Percentiles rank a stretch among this genome's conserved stretches.
phyloP scores from a whole-genome alignment of 2,888 invertebrate species.

The Lepidocyrtinus sp. region DNA sequence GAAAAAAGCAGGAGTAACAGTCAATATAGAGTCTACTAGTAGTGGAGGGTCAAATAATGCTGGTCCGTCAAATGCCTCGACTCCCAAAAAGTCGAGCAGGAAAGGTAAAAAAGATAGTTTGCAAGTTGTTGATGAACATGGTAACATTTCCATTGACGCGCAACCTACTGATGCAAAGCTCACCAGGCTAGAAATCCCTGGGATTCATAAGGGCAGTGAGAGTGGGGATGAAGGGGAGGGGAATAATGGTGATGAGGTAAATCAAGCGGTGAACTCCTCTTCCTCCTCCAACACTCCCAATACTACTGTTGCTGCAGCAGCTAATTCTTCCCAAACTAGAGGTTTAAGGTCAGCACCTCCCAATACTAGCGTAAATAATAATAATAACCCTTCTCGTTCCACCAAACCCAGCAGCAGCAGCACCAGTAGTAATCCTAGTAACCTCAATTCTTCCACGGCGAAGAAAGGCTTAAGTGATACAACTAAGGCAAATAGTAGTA shows the following conservation, averaged over 20 bases:
- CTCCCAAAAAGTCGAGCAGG: constrained; percentile 34
- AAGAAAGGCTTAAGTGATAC: constrained; percentile 15
- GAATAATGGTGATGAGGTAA: constrained; percentile 14
- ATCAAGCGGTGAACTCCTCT: constrained; percentile 13
- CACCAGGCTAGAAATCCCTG: constrained; percentile 48
- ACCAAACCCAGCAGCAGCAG: not conserved
- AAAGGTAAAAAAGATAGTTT: constrained; percentile 32
- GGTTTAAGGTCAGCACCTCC: constrained; percentile 17
- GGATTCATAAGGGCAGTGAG: constrained; percentile 32
- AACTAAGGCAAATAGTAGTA: not conserved
- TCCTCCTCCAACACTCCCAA: not conserved
- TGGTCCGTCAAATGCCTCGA: not conserved
- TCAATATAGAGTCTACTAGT: constrained; percentile 66
- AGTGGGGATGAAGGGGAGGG: constrained; percentile 43
- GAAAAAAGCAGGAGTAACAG: constrained; percentile 72
- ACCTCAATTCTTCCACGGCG: not conserved
- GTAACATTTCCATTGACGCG: constrained; percentile 69
- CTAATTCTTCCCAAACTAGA: constrained; percentile 2
- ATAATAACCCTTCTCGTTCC: constrained; percentile 12
- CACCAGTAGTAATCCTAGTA: not conserved
- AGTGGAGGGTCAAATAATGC: not conserved
- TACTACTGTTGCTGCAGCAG: not conserved
- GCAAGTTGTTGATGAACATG: constrained; percentile 66
- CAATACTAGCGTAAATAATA: constrained; percentile 29
- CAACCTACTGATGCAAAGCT: constrained; percentile 58